Conservation (phyloP, 2,888 invertebrate genomes). For the Neoitamus cyanurus region DNA sequence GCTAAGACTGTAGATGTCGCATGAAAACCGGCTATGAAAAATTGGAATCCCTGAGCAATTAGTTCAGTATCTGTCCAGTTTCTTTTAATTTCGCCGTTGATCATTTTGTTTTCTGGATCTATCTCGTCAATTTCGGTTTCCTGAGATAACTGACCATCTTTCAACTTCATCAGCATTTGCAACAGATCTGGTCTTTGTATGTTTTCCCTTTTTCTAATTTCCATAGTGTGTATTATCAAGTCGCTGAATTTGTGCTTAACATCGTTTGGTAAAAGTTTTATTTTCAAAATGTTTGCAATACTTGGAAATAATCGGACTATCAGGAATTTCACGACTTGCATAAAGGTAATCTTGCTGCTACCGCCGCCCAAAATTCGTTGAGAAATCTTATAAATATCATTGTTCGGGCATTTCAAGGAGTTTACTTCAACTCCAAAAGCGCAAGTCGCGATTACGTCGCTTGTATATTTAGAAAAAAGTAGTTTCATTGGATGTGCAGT, state of each 20-base stretch:
- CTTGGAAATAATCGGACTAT: neutral
- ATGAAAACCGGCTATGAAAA: conserved; percentile 72
- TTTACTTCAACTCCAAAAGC: conserved; percentile 68
- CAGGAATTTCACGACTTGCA: neutral
- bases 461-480: conserved; percentile 61
- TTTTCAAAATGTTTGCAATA: conserved; percentile 54
- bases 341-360: too few species aligned
- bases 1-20: conserved; percentile 69
- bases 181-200: conserved; percentile 70
- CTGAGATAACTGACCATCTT: conserved; percentile 48
- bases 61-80: conserved; percentile 69
- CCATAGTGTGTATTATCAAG: conserved; percentile 66
- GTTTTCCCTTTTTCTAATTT: conserved; percentile 66
- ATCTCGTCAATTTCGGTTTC: conserved; percentile 59
- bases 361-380: conserved; percentile 59
- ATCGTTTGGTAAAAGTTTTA: conserved; percentile 62
- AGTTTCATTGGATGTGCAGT: conserved; percentile 60
- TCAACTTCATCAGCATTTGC: conserved; percentile 66
- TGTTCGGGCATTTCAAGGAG: conserved; percentile 68
- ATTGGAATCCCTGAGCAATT: conserved; percentile 70
- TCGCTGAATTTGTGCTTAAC: conserved; percentile 63
- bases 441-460: conserved; percentile 67
- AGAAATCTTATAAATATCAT: conserved; percentile 70
- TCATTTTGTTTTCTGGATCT: neutral
- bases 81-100: conserved; percentile 50